Evolutionary conservation across 2,113 vertebrate species (phyloP).

Genomic region (Sciurus niger): DNA sequence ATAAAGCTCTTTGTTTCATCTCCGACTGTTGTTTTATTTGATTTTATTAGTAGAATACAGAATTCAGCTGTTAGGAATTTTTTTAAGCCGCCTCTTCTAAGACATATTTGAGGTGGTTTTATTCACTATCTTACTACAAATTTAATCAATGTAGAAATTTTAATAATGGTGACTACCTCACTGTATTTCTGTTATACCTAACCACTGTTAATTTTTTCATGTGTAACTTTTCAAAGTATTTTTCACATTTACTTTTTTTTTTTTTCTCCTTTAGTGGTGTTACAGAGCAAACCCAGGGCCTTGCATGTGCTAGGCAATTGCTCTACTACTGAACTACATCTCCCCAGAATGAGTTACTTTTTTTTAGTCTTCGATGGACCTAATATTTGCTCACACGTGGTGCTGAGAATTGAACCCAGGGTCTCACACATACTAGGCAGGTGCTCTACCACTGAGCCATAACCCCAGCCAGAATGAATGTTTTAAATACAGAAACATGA

Average conservation of each 20-base stretch:
- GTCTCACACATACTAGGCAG: background rate
- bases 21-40: background rate
- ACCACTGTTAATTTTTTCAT: background rate
- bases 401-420: background rate
- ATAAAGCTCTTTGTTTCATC: background rate
- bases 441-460: background rate
- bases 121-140: background rate
- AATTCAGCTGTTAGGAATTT: background rate
- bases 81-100: no score
- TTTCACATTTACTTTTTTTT: background rate
- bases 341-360: background rate
- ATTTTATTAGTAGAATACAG: slow-evolving; percentile 30
- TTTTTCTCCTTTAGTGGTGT: background rate
- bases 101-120: no score
- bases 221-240: background rate
- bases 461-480: background rate
- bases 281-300: background rate
- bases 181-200: background rate
- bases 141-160: background rate
- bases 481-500: background rate
- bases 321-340: background rate
- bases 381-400: no score
- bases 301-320: background rate
- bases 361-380: no score
- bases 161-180: background rate